A percentile compares a stretch with the other conserved stretches of the same genome.
phyloP scores from a whole-genome alignment of 2,888 invertebrate species.

The Erebia aethiops region DNA sequence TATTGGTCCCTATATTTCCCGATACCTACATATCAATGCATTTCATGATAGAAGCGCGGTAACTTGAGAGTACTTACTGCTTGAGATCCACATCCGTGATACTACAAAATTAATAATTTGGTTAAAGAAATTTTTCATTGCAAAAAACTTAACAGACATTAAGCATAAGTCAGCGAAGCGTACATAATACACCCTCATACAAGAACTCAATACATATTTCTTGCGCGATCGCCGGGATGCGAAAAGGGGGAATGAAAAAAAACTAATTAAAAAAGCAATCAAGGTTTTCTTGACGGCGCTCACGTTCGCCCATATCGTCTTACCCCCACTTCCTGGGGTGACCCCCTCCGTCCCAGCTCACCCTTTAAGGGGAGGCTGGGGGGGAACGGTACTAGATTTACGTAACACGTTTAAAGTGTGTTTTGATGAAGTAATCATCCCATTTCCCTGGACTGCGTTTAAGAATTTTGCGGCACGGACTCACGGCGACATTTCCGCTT shows the following conservation, averaged over 20 bases:
- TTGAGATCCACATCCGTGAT: background rate
- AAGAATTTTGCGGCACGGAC: conserved; percentile 79
- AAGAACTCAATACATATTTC: conserved; percentile 73
- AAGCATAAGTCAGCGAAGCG: conserved; percentile 49
- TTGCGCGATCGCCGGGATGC: conserved; percentile 74
- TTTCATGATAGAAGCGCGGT: too few species aligned
- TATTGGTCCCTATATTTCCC: too few species aligned
- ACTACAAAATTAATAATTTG: background rate
- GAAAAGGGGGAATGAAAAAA: conserved; percentile 78
- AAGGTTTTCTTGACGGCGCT: conserved; percentile 84
- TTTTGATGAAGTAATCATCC: conserved; percentile 84
- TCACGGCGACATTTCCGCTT: conserved; percentile 61
- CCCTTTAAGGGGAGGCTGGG: conserved; percentile 67
- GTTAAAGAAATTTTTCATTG: background rate
- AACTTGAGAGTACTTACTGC: too few species aligned
- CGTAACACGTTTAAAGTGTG: conserved; percentile 84
- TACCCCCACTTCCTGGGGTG: conserved; percentile 75
- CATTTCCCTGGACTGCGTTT: conserved; percentile 81
- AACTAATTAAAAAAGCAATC: conserved; percentile 84
- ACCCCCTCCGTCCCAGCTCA: conserved; percentile 54
- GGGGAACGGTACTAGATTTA: conserved; percentile 80
- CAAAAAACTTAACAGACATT: conserved; percentile 19
- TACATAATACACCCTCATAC: conserved; percentile 54
- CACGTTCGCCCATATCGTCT: conserved; percentile 84
- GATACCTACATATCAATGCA: too few species aligned